Evolutionary conservation across 1,140 invertebrate genomes (phyloP), one percentile per base, ranked within the genome.

Genomic region (Pseudomyrmex cubaensis): DNA sequence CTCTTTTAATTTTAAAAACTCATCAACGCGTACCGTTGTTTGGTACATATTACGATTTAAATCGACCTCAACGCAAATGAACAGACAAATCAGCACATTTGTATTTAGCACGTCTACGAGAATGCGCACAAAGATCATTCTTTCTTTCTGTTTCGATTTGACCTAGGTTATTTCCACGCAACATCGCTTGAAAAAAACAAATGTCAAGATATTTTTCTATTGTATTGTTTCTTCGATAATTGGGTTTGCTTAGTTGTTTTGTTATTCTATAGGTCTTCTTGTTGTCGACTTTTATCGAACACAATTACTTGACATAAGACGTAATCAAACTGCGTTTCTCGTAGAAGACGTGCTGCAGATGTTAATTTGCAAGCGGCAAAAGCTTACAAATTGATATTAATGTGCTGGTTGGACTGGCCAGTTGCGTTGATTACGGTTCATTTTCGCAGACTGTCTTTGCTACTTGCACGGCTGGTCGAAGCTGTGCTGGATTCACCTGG

Each of bases 391-490:
- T 93, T 91, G 62, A 91, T 89, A 82, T 93, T 92, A 89, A 93
- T 93, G 83, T 93, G 92, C 91, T 94, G 92, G 90, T 93, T 94
- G 82, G 92, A 93, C 91, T 93, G 92, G 66, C 93, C 93, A 93
- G 92, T 92, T 92, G 92, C 93, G 92, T 93, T 93, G 92, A 94
- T 91, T 88, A 94, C 92, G 90, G 92, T 94, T 94, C 93, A 95
- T 94, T 95, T 95, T 87, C 95, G 92, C 90, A 95, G 89, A 88
- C 95, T 95, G 85, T 95, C 95, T 90, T 95, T 95, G 93, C 95
- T 95, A 90, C 94, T 95, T 84, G 95, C 95, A 76, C 95, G 93
- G 82, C 95, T 95, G n/a, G 95, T 95, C 48, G 94, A 94, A 52
- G 94, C 94, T 83, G 94, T 95, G 73, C 93, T 94, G 7, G 93